These are phyloP conservation scores for Leucopternis melanops DNA, from an alignment of 2,113 vertebrate genomes.

Conservation along the genomic window DNA sequence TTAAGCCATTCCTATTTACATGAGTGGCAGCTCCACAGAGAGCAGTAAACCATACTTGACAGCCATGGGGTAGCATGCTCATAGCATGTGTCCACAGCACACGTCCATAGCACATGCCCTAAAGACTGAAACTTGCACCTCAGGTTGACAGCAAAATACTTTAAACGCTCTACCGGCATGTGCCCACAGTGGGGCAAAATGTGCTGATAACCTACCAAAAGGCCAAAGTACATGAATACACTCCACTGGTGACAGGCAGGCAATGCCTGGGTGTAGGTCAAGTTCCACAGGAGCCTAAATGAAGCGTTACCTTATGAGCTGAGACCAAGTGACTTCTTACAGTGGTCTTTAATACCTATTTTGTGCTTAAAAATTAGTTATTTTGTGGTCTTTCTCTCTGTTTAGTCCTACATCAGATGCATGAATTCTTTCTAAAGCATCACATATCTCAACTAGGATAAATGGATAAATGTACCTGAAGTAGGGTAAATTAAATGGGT, in stretches of 20 bases:
- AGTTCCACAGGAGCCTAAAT: neutral
- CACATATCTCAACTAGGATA: neutral
- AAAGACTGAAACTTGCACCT: neutral
- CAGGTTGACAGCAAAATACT: neutral
- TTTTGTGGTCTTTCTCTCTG: neutral
- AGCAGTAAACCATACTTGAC: neutral
- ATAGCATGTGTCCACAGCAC: neutral
- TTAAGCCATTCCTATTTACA: neutral
- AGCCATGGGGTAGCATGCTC: neutral
- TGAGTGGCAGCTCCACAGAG: neutral
- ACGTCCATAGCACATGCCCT: no score
- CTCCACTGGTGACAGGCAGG: neutral
- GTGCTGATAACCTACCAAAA: neutral
- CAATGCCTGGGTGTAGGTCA: neutral
- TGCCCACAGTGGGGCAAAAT: neutral
- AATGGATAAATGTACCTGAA: neutral
- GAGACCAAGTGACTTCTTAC: neutral
- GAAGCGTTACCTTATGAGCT: neutral
- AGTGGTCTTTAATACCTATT: neutral
- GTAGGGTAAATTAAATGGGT: neutral
- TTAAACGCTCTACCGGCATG: no score
- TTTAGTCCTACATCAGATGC: neutral
- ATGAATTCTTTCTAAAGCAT: neutral
- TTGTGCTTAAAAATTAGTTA: neutral
- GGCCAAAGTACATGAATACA: accelerated